Base-by-base conservation (phyloP, 2,113 vertebrate genomes). In the Prietella phreatophila region DNA sequence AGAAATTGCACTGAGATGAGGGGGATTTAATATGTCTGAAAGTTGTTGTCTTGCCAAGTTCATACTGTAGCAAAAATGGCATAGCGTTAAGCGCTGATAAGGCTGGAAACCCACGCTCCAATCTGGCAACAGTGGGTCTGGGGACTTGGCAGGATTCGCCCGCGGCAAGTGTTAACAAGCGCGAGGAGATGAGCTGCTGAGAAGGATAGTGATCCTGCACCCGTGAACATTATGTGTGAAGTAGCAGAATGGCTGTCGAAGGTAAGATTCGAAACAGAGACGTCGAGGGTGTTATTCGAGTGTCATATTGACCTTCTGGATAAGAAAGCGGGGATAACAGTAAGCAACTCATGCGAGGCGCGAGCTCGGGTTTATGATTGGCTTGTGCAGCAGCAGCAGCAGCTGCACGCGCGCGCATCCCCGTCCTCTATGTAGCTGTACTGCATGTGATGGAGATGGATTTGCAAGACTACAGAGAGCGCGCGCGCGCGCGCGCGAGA, bases 201-300 rank as follows among this genome's bases (percentile, higher is more conserved):
- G 81, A 61, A 71, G 20, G 47, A 13, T 47, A 82, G 60, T 84
- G 89, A 91, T 88, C 61, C 90, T 30, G 47, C 82, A 53, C 80
- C 67, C 53, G n/a, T 19, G 65, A 78, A 56, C 91, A 94, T 88
- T 88, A 96, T 95, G 95, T 87, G 88, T 85, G 93, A 91, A 95
- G 88, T 93, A 92, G 89, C 92, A 89, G 84, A 20, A 96, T 96
- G 95, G 94, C 95, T 86, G 94, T 96, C 79, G 91, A 95, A 95
- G 95, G 95, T 96, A 94, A 95, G 94, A 1, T 39, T 76, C 39
- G 39, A 13, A 15, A 42, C 25, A 63, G 14, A 83, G 15, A 79
- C 76, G 22, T n/a, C 36, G 71, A 10, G 30, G 20, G 3, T 42
- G 8, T 75, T 75, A n/a, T 50, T 50, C 15, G 13, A n/a, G 73